A percentile compares a stretch with the other conserved stretches of the same genome.
phyloP scores from a whole-genome alignment of 1,140 invertebrate species.

The Chrysomallon squamiferum region DNA sequence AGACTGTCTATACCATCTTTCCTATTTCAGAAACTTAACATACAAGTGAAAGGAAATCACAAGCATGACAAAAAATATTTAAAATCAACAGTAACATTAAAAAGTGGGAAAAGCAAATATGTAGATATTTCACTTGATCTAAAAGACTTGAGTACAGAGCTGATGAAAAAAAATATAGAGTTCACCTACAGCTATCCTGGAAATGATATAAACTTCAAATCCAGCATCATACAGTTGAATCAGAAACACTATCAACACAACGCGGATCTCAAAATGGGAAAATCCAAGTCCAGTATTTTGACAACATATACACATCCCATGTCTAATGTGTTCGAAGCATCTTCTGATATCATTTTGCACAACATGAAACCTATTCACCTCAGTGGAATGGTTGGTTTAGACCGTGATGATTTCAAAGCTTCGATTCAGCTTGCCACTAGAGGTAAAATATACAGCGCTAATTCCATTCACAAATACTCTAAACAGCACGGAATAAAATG shows the following conservation, averaged over 20 bases:
- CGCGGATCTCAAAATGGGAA: constrained; percentile 5
- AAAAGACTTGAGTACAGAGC: constrained; percentile 11
- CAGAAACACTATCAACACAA: constrained; percentile 16
- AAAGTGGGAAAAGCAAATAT: constrained; percentile 15
- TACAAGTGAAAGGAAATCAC: constrained; percentile 14
- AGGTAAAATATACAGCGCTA: constrained; percentile 12
- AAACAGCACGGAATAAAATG: constrained; percentile 6
- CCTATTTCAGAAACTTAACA: constrained; percentile 15
- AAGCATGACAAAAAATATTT: constrained; percentile 13
- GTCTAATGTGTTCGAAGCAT: constrained; percentile 2
- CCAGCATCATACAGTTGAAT: constrained; percentile 10
- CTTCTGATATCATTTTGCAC: constrained; percentile 18
- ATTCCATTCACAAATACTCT: constrained; percentile 9
- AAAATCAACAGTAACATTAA: constrained; percentile 10
- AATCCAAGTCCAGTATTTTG: constrained; percentile 1
- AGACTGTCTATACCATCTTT: too few relatives aligned
- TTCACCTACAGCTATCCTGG: constrained; percentile 32
- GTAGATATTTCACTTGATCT: constrained; percentile 13
- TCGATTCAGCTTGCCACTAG: constrained; percentile 9
- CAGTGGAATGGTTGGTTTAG: constrained; percentile 19
- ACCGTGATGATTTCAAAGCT: constrained; percentile 21
- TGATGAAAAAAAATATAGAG: constrained; percentile 10
- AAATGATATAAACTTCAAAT: constrained; percentile 14
- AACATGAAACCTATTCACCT: constrained; percentile 19
- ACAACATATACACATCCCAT: constrained; percentile 7